phyloP scores from a whole-genome alignment of 2,113 vertebrate genomes.

The Puma concolor region DNA sequence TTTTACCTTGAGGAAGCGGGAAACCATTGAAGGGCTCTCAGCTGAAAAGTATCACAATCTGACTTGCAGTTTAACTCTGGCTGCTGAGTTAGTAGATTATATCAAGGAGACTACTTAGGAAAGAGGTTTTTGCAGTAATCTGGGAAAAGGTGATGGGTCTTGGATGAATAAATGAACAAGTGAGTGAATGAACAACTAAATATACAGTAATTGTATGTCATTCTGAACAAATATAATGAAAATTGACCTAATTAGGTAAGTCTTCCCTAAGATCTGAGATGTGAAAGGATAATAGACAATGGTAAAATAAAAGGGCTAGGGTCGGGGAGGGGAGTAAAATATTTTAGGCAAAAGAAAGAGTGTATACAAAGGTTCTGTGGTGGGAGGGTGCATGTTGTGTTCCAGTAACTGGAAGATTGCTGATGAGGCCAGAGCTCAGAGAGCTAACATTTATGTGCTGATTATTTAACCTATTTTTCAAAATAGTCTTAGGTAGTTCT shows the following conservation, averaged over 20 bases:
- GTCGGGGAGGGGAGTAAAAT: background rate
- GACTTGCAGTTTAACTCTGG: background rate
- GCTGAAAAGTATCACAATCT: background rate
- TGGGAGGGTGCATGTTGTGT: background rate
- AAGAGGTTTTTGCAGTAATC: background rate
- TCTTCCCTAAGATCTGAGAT: background rate
- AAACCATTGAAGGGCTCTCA: background rate
- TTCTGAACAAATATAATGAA: slow-evolving; percentile 9
- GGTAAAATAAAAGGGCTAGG: background rate
- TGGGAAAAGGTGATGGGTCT: background rate
- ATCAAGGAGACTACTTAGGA: background rate
- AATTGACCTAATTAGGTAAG: background rate
- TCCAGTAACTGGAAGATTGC: slow-evolving; percentile 21
- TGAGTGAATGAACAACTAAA: background rate
- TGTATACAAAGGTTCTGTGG: background rate
- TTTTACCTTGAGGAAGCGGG: background rate
- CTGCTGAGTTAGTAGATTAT: background rate
- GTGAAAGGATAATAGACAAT: background rate
- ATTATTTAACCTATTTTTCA: slow-evolving; percentile 13
- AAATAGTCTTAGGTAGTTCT: background rate
- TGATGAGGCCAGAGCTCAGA: slow-evolving; percentile 23
- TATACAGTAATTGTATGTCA: background rate
- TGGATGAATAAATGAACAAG: background rate
- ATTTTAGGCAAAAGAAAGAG: background rate
- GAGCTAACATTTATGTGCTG: background rate